phyloP scores from a whole-genome alignment of 1,140 invertebrate species.

The Amphibalanus amphitrite region DNA sequence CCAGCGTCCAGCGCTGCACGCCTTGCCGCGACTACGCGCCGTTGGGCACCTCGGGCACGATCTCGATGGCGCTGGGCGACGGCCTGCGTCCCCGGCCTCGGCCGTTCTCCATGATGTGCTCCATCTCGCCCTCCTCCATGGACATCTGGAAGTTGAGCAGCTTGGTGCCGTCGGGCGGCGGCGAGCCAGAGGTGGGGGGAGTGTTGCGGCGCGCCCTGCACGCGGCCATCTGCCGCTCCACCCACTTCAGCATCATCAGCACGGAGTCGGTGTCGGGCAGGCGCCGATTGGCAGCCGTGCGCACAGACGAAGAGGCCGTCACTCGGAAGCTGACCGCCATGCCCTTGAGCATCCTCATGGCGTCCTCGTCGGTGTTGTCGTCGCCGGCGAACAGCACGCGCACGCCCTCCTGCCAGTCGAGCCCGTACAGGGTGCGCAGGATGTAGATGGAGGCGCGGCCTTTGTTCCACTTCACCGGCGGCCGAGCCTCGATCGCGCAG shows the following conservation, averaged over 20 bases:
- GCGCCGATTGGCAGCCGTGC: constrained; percentile 64
- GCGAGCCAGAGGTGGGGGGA: background rate
- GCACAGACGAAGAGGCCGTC: constrained; percentile 61
- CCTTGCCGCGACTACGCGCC: too few species aligned
- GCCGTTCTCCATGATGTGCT: background rate
- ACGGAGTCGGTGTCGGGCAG: constrained; percentile 73
- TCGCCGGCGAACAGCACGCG: constrained; percentile 79
- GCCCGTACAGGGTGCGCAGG: constrained; percentile 65
- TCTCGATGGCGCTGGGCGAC: too few species aligned
- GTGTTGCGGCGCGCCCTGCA: background rate
- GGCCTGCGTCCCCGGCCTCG: too few species aligned
- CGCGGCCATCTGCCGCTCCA: constrained; percentile 55
- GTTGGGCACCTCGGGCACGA: too few species aligned
- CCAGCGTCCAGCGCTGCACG: too few species aligned
- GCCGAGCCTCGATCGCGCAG: constrained; percentile 69
- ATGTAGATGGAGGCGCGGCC: constrained; percentile 78
- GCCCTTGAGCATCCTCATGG: constrained; percentile 52
- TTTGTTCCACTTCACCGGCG: constrained; percentile 79
- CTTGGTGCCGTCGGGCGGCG: background rate
- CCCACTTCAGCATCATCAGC: constrained; percentile 72
- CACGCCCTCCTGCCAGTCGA: constrained; percentile 79
- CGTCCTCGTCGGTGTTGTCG: constrained; percentile 77
- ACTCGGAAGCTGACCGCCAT: constrained; percentile 82
- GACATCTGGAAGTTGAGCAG: background rate
- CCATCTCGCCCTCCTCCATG: background rate